Conservation (phyloP, 2,797 vertebrate species). For the Sebastes aleutianus region DNA sequence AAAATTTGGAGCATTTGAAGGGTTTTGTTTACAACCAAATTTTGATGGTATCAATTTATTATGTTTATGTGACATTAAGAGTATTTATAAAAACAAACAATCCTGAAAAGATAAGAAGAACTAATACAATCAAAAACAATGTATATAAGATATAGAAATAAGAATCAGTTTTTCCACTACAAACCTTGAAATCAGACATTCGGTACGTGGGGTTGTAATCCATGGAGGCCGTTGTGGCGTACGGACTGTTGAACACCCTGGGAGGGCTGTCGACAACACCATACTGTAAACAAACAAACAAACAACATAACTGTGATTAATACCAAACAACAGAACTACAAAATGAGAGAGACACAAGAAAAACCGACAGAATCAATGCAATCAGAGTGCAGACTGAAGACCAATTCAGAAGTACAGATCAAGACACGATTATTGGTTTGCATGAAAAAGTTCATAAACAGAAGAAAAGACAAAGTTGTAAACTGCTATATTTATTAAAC, state of each 20-base stretch:
- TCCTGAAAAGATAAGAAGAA: fast-evolving
- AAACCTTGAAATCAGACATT: conserved; percentile 80
- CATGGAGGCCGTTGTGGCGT: conserved; percentile 59
- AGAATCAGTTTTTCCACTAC: not conserved
- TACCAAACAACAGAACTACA: not conserved
- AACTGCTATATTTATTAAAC: not conserved
- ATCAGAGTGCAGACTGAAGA: not conserved
- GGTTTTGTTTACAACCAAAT: too few relatives aligned
- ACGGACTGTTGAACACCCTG: conserved; percentile 83
- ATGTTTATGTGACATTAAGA: not conserved
- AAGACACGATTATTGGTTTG: not conserved
- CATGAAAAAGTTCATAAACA: not conserved
- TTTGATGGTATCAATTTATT: too few relatives aligned
- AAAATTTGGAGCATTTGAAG: too few relatives aligned
- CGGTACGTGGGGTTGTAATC: conserved; percentile 75
- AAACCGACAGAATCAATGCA: not conserved
- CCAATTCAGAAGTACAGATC: not conserved
- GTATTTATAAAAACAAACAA: too few relatives aligned
- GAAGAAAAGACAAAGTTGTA: not conserved
- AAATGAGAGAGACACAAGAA: not conserved
- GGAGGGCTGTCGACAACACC: conserved; percentile 67
- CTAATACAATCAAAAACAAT: not conserved
- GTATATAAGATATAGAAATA: not conserved
- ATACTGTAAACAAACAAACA: conserved; percentile 41
- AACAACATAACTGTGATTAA: not conserved